Base-by-base conservation (phyloP, 2,797 vertebrate genomes). In the Sebastes miniatus region DNA sequence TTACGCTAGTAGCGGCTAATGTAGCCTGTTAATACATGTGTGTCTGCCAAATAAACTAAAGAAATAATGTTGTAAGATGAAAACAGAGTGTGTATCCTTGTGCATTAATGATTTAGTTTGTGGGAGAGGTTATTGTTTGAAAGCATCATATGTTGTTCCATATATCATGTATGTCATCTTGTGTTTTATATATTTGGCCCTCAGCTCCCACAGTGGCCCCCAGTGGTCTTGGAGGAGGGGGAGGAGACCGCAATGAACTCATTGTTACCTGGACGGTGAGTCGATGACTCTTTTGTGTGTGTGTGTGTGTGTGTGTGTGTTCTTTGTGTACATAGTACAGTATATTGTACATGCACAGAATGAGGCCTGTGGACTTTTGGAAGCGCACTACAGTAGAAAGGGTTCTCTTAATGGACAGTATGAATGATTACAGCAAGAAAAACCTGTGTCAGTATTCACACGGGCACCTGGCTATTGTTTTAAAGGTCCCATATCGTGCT, bases 251-350 rank as follows among this genome's bases (percentile, higher is more conserved):
- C 14, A 95, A 97, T 22, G 98, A 99, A 78, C 97, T 99, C 81
- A 97, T 97, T 31, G 93, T 98, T 78, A 97, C 95, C 81, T 99
- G 98, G 98, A 98, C 97, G 47, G 98, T 99, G 88, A 96, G 97
- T 87, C 11, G 25, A 36, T 25, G 20, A 43, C 47, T 50, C 4
- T 20, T 32, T 63, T 43, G 39, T 43, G 39, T 43, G 39, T 39
- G 36, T 65, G 11, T 24, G 2, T 65, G 12, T 50, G 47, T 50
- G 47, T 62, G 47, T 63, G 5, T 50, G 4, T 52, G 18, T 50
- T 36, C 4, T 36, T 2, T 65, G 12, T 64, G 16, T 54, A 3
- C 29, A 12, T 31, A 22, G 9, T 25, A 18, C 39, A 43, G 39
- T 43, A 43, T 59, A n/a, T 18, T 43, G 39, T 43, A 43, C 39